A percentile compares a stretch with the other conserved stretches of the same genome.
phyloP scores from a whole-genome alignment of 2,888 invertebrate genomes.

The Lycia hirtaria region DNA sequence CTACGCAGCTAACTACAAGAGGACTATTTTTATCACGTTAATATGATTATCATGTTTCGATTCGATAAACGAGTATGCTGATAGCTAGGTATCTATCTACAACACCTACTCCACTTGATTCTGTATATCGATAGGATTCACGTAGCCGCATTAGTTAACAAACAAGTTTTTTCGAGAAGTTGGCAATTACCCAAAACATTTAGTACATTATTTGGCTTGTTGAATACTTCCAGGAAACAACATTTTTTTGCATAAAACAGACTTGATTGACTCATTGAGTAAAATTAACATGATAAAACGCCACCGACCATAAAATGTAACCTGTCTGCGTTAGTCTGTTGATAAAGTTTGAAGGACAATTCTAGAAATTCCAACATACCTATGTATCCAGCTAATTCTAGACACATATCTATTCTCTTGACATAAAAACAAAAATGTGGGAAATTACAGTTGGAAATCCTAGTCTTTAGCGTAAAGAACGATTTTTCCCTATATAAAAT shows the following conservation, averaged over 20 bases:
- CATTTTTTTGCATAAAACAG: not conserved
- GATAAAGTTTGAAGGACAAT: not conserved
- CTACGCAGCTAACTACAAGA: not conserved
- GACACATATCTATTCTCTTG: too few relatives aligned
- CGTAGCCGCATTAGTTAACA: conserved; percentile 1
- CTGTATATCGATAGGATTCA: not conserved
- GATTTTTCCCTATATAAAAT: too few relatives aligned
- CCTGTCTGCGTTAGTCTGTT: too few relatives aligned
- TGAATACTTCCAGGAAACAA: not conserved
- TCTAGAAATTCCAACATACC: too few relatives aligned
- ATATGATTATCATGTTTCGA: conserved; percentile 9
- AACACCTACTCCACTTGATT: not conserved
- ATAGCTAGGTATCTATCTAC: not conserved
- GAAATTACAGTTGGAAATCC: too few relatives aligned
- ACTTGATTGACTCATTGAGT: too few relatives aligned
- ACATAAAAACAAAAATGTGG: not conserved
- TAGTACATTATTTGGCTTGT: not conserved
- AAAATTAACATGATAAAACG: not conserved
- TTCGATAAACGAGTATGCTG: conserved; percentile 10
- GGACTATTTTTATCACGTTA: conserved; percentile 10
- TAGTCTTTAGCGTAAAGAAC: too few relatives aligned
- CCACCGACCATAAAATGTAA: not conserved
- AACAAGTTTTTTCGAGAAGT: conserved; percentile 22
- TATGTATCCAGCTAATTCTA: too few relatives aligned
- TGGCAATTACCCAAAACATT: conserved; percentile 15